Base-by-base conservation (phyloP, 2,797 vertebrate species). In the Cyprinodon diabolis region DNA sequence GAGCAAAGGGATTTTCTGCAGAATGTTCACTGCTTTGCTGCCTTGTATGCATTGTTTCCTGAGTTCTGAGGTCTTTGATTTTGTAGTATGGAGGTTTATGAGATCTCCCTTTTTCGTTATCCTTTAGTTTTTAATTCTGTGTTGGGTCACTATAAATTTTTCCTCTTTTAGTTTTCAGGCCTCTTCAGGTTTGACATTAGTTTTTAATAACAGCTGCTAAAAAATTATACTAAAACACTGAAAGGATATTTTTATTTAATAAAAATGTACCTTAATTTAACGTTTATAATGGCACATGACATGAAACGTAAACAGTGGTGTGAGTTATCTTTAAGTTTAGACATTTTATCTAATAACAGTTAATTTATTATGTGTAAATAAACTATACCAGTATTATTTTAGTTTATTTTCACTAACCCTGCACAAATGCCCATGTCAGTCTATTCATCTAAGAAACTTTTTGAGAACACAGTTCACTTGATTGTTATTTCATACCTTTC, bases 401-500 rank as follows among this genome's bases (percentile, higher is more conserved):
- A 6, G 15, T n/a, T 51, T 14, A 52, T 54, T 37, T 54, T 30
- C 19, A 54, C 17, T 1, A 52, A 17, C 4, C 23, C 23, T 12
- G 9, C 37, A 23, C n/a, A 56, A 21, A 17, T 62, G 21, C 7
- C 0, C n/a, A 30, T 60, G 23, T 49, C 21, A 14, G 2, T 68
- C 43, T 72, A 5, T 66, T 60, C 37, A 4, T 56, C 19, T 40
- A 12, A 66, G 23, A 48, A 51, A 55, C 2, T 73, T 2, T 68
- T 54, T 71, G 13, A 77, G 68, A 65, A 55, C 8, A 0, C 40
- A 55, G 23, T 82, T 71, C 25, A 40, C 73, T 82, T 81, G 55
- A 74, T 68, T 68, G 55, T 78, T 73, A 54, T 80, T 82, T 85
- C 0, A 30, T 78, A 52, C 83, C 69, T 71, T 37, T 82, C 9